Evolutionary conservation across 1,140 invertebrate genomes (phyloP).

Genomic region (Drosophila murphyi): DNA sequence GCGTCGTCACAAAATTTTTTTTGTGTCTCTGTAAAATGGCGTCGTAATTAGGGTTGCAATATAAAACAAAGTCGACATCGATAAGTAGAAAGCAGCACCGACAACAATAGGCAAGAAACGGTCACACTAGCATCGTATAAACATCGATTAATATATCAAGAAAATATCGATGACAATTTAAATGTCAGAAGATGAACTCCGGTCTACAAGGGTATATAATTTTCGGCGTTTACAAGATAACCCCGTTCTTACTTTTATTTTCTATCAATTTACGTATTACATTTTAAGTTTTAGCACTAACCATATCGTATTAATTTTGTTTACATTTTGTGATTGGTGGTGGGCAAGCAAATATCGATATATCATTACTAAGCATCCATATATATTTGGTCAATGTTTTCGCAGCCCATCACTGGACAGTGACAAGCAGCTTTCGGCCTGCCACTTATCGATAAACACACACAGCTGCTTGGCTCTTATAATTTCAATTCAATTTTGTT

Average conservation of each 20-base stretch:
- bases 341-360: neutral
- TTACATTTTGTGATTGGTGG: neutral
- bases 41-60: constrained; percentile 60
- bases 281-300: too few species aligned
- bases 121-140: neutral
- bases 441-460: constrained; percentile 1
- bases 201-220: too few species aligned
- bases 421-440: constrained; percentile 7
- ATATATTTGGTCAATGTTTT: neutral
- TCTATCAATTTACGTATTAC: too few species aligned
- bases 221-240: too few species aligned
- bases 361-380: neutral
- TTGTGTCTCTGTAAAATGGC: constrained; percentile 64
- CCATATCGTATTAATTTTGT: too few species aligned
- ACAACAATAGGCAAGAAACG: neutral
- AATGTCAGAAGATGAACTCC: too few species aligned
- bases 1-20: constrained; percentile 59
- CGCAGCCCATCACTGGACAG: neutral
- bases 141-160: neutral
- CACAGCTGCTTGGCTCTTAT: neutral
- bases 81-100: neutral
- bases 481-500: neutral
- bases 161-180: too few species aligned
- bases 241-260: too few species aligned
- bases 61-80: neutral